Percentiles rank a stretch among this genome's conserved stretches.
phyloP scores from a whole-genome alignment of 30 jellyfish, hydroid and myxozoan genomes.

The Aurelia coerulea region DNA sequence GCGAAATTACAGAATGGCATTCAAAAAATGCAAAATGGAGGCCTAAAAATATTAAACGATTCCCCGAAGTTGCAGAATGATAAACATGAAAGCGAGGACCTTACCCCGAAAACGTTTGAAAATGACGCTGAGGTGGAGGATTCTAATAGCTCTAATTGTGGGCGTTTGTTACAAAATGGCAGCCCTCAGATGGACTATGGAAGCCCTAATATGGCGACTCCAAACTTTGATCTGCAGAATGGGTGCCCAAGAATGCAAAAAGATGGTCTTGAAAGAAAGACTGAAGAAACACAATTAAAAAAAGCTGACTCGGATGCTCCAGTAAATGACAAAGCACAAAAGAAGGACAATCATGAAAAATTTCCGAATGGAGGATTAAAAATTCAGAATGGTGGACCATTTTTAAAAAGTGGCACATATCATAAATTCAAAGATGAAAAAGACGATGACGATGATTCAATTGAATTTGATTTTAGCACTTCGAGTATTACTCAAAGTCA shows the following conservation, averaged over 20 bases:
- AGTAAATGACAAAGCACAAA: background rate
- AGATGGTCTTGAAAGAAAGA: too few species aligned
- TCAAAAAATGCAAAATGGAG: background rate
- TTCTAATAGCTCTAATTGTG: too few species aligned
- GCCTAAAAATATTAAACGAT: background rate
- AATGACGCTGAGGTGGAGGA: too few species aligned
- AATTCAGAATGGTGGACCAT: slow-evolving; percentile 11
- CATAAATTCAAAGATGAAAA: slow-evolving; percentile 5
- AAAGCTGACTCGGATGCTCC: background rate
- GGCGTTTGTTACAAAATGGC: too few species aligned
- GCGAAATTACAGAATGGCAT: background rate
- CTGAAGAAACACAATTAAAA: too few species aligned
- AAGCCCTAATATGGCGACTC: too few species aligned
- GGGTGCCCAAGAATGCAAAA: too few species aligned
- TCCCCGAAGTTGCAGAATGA: background rate
- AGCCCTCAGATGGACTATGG: too few species aligned
- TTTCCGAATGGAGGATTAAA: slow-evolving; percentile 25
- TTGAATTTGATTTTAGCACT: slow-evolving; percentile 42
- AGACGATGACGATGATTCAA: slow-evolving; percentile 34
- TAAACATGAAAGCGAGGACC: too few species aligned
- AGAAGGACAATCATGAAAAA: background rate
- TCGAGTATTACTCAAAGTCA: slow-evolving; percentile 49
- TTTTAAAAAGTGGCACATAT: slow-evolving; percentile 1
- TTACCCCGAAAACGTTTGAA: too few species aligned
- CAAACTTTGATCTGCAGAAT: too few species aligned